Percentiles rank a stretch among this genome's conserved stretches.
Evolutionary conservation across 2,113 vertebrate species (phyloP).

Genomic region (Arenaria interpres): DNA sequence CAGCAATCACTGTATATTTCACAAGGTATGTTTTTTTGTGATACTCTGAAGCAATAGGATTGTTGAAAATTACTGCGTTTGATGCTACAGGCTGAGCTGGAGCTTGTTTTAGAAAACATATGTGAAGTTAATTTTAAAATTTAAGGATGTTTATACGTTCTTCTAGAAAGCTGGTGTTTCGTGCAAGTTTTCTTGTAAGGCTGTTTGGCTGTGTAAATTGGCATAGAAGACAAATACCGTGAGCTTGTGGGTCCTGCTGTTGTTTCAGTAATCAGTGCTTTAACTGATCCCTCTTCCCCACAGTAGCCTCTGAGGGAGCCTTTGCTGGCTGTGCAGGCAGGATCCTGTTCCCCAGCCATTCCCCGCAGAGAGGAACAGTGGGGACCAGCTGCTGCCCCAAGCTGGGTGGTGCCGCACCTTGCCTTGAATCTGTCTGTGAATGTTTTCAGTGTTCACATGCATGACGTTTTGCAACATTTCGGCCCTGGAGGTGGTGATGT

Average conservation of each 20-base stretch:
- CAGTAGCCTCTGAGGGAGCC: background rate
- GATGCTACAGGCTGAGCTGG: background rate
- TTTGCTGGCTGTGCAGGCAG: background rate
- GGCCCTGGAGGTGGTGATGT: slow-evolving; percentile 3
- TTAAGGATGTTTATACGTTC: background rate
- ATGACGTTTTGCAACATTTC: background rate
- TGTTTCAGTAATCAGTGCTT: background rate
- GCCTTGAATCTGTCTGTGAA: background rate
- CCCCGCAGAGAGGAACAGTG: background rate
- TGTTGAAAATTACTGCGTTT: background rate
- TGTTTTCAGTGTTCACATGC: background rate
- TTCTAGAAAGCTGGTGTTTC: background rate
- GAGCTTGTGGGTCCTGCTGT: background rate
- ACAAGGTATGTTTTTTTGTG: background rate
- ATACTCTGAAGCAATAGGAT: background rate
- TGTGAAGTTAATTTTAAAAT: background rate
- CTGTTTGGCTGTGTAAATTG: background rate
- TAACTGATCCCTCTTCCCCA: background rate
- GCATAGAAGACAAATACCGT: background rate
- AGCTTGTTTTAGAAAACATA: background rate
- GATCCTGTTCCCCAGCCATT: background rate
- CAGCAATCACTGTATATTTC: background rate
- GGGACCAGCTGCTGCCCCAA: background rate
- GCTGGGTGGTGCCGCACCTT: background rate
- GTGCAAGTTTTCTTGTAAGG: background rate